Percentiles rank a stretch among this genome's conserved stretches.
phyloP scores from a whole-genome alignment of 2,888 invertebrate genomes.

The Melitaea athalia region DNA sequence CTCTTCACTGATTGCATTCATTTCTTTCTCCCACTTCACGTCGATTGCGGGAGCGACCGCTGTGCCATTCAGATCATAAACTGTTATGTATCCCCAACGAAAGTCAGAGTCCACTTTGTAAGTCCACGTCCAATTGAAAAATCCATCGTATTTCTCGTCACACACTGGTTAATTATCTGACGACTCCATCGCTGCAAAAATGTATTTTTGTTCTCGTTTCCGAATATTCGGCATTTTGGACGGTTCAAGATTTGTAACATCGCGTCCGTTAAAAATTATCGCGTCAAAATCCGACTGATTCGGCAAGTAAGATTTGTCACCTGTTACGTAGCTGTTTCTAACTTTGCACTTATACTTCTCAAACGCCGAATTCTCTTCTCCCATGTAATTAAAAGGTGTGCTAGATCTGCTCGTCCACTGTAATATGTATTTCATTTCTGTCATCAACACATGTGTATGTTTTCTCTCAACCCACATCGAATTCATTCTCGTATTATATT shows the following conservation, averaged over 20 bases:
- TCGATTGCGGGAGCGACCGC: too few relatives aligned
- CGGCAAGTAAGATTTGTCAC: slow-evolving; percentile 31
- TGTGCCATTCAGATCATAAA: too few relatives aligned
- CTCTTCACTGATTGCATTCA: too few relatives aligned
- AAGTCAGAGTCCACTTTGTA: too few relatives aligned
- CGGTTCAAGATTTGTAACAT: slow-evolving; percentile 28
- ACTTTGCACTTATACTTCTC: slow-evolving; percentile 37
- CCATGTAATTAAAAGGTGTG: slow-evolving; percentile 41
- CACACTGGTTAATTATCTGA: slow-evolving; percentile 52
- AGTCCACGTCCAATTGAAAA: background rate
- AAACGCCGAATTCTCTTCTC: slow-evolving; percentile 35
- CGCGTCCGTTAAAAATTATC: slow-evolving; percentile 40
- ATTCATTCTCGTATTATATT: slow-evolving; percentile 31
- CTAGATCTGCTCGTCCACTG: slow-evolving; percentile 38
- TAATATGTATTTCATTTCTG: slow-evolving; percentile 38
- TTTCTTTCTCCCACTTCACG: too few relatives aligned
- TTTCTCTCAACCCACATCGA: slow-evolving; percentile 29
- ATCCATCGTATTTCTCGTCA: slow-evolving; percentile 41
- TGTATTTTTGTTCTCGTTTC: slow-evolving; percentile 57
- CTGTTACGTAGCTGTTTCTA: slow-evolving; percentile 45
- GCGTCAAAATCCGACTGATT: slow-evolving; percentile 38
- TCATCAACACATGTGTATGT: slow-evolving; percentile 32
- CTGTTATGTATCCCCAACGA: too few relatives aligned
- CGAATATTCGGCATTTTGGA: slow-evolving; percentile 42
- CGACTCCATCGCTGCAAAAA: slow-evolving; percentile 54